Evolutionary conservation across 2,113 vertebrate genomes (phyloP).

Genomic region (Pristiophorus japonicus): DNA sequence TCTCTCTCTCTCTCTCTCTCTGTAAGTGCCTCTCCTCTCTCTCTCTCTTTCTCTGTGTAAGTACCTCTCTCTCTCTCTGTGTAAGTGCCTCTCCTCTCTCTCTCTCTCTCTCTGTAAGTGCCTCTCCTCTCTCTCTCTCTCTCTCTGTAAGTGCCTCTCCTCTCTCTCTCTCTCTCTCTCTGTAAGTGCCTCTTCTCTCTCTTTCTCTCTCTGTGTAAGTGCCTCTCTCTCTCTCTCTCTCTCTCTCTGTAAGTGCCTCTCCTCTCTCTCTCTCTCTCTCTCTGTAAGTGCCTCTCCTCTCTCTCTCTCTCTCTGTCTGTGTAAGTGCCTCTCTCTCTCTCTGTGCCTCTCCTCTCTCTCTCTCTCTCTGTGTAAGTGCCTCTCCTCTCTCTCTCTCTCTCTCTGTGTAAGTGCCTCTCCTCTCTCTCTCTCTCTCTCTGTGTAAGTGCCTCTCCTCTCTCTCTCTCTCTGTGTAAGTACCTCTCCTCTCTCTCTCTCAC

Average conservation of each 20-base stretch:
- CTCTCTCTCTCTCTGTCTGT: not conserved
- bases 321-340: not conserved
- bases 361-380: not conserved
- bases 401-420: too few species aligned
- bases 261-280: not conserved
- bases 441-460: too few species aligned
- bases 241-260: not conserved
- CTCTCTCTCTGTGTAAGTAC: too few species aligned
- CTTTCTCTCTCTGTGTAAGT: conserved; percentile 26
- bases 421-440: too few species aligned
- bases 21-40: too few species aligned
- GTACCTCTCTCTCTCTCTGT: too few species aligned
- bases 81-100: too few species aligned
- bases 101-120: too few species aligned
- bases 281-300: not conserved
- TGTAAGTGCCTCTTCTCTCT: conserved; percentile 10
- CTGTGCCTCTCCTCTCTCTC: not conserved
- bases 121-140: too few species aligned
- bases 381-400: not conserved
- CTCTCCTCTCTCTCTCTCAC: too few species aligned
- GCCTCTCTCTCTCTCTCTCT: not conserved
- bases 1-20: too few species aligned
- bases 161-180: conserved; percentile 33
- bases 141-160: not conserved
- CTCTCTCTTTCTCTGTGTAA: too few species aligned